phyloP scores from a whole-genome alignment of 2,113 vertebrate species.

The Takifugu flavidus region DNA sequence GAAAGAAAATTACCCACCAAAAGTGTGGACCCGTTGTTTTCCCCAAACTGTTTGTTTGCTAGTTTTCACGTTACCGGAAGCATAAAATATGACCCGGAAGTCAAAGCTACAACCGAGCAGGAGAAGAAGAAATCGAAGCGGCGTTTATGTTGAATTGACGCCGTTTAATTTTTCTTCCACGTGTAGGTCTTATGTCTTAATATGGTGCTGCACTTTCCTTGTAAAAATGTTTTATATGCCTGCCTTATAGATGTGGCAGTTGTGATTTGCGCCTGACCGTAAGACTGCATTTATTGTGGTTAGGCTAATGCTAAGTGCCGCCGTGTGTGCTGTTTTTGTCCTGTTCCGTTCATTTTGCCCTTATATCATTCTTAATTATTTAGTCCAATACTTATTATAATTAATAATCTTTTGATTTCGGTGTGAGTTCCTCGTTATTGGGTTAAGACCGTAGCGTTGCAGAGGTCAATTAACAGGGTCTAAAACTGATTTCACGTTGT shows the following conservation, averaged over 20 bases:
- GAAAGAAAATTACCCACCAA: neutral
- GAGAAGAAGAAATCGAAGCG: too few species aligned
- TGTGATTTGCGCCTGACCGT: neutral
- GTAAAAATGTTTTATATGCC: too few species aligned
- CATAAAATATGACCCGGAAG: conserved; percentile 24
- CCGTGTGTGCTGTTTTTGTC: neutral
- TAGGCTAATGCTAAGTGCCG: conserved; percentile 12
- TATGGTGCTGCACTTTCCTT: too few species aligned
- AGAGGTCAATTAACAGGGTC: too few species aligned
- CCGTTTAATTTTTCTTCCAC: neutral
- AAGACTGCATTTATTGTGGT: neutral
- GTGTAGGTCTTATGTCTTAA: neutral
- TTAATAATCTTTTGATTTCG: neutral
- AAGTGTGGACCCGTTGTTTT: neutral
- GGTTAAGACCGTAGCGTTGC: too few species aligned
- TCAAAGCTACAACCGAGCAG: too few species aligned
- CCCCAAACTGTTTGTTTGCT: neutral
- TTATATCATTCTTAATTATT: neutral
- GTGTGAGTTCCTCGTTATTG: neutral
- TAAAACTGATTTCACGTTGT: too few species aligned
- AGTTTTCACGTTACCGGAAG: conserved; percentile 11
- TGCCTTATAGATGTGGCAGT: neutral
- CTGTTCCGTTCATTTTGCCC: neutral
- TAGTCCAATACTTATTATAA: neutral
- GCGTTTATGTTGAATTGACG: conserved; percentile 15